These are phyloP conservation scores for Enteromius argenteus DNA, from an alignment of 2,797 vertebrate genomes.

Conservation along the genomic window DNA sequence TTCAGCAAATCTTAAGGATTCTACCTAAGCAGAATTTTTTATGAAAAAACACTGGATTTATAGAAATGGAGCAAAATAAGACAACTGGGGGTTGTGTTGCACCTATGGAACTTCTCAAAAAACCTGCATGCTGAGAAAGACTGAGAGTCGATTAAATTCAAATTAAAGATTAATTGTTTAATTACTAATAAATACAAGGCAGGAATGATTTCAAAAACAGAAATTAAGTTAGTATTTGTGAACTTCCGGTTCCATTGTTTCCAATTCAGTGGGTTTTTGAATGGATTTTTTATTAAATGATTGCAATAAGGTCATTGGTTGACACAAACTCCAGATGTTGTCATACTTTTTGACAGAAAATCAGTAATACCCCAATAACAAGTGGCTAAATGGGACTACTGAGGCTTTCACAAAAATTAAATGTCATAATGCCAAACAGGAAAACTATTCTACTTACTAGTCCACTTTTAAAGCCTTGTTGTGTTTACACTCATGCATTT, in stretches of 20 bases:
- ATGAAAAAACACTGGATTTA: slow-evolving; percentile 11
- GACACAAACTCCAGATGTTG: not conserved
- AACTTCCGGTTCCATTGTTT: not conserved
- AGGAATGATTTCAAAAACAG: not conserved
- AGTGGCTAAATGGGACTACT: not conserved
- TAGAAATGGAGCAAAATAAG: not conserved
- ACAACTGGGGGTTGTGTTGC: not conserved
- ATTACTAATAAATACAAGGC: not conserved
- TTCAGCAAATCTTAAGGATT: slow-evolving; percentile 2
- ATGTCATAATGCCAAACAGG: not conserved
- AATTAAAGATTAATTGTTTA: not conserved
- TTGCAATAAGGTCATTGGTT: not conserved
- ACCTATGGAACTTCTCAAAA: not conserved
- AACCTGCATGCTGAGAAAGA: not conserved
- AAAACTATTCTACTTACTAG: not conserved
- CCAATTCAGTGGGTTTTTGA: not conserved
- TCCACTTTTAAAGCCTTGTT: not conserved
- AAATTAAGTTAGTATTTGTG: not conserved
- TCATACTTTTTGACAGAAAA: not conserved
- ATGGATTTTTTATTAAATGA: not conserved
- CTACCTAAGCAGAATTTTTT: not conserved
- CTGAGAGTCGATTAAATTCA: not conserved
- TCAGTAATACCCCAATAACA: not conserved
- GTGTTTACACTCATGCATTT: not conserved
- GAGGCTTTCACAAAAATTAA: not conserved